A percentile compares a stretch with the other conserved stretches of the same genome.
phyloP scores from a whole-genome alignment of 2,888 invertebrate genomes.

The Perdita meconis region DNA sequence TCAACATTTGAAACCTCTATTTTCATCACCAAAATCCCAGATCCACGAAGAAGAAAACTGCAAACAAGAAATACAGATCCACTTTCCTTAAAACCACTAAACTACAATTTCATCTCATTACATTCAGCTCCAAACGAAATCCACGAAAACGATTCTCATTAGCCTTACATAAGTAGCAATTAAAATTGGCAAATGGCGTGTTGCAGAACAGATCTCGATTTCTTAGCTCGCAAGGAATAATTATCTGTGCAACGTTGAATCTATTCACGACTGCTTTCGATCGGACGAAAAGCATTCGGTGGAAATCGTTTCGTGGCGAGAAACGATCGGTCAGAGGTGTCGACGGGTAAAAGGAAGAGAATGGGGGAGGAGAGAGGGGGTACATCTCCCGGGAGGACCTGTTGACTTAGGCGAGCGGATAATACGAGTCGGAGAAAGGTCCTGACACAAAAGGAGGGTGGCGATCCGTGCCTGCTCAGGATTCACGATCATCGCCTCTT shows the following conservation, averaged over 20 bases:
- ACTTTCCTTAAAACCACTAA: too few species aligned
- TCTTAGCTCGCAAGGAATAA: background rate
- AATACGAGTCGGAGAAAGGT: constrained; percentile 66
- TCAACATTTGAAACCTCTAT: too few species aligned
- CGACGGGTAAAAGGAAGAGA: constrained; percentile 54
- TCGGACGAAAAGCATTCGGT: constrained; percentile 12
- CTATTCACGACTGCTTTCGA: constrained; percentile 11
- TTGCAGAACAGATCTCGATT: constrained; percentile 55
- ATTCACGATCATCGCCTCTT: constrained; percentile 54
- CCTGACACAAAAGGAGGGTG: constrained; percentile 68
- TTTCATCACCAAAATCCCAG: too few species aligned
- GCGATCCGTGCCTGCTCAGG: constrained; percentile 62
- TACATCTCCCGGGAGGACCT: constrained; percentile 64
- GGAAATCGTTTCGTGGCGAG: constrained; percentile 33
- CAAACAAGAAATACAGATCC: too few species aligned
- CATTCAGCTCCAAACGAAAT: too few species aligned
- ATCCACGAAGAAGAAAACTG: too few species aligned
- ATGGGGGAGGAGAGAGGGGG: constrained; percentile 18
- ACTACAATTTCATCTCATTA: too few species aligned
- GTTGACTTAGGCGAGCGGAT: constrained; percentile 73
- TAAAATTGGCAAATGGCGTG: constrained; percentile 59
- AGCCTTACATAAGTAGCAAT: constrained; percentile 61
- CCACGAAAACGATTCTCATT: constrained; percentile 59
- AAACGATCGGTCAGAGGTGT: constrained; percentile 56
- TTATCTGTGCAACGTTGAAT: constrained; percentile 12